Evolutionary conservation across 1,140 invertebrate genomes (phyloP), one percentile per base, ranked within the genome.

Genomic region (Chironomus tepperi): DNA sequence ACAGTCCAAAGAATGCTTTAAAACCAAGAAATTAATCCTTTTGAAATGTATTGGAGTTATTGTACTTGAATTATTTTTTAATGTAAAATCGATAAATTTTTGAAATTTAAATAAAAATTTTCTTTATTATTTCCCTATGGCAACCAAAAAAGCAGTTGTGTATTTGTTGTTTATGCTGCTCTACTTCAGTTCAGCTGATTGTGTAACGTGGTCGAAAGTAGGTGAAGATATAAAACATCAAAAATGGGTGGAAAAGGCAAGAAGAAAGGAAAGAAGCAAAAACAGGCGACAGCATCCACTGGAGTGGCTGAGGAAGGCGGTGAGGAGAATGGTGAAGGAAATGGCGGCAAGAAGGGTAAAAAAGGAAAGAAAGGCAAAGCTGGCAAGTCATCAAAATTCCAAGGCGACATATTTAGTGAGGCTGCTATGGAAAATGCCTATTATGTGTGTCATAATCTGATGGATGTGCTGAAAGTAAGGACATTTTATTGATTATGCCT

Each of bases 381-480:
- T 75, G 85, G 85, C 2, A 86, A 87, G 76, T 87, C 86, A 75
- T 80, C 84, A 10, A 83, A 84, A 79, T 89, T 87, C 76, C 87
- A 89, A 15, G 90, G 92, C 47, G 92, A 95, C 77, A 91, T 94
- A 76, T 90, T 94, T 75, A 93, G 90, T 74, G 91, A 93, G 77
- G 88, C 90, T n/a, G 91, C 91, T 0, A 93, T 95, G 90, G 89
- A 93, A 77, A 95, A 95, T 79, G 92, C 93, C 3, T 95, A 95
- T 80, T 92, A 91, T 78, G 92, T 90, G 1, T 95, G 93, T 78
- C 93, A 95, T 77, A 95, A 94, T 82, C 89, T 95, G 0, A 93
- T 93, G 83, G 93, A 94, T 80, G 81, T 92, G 3, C 77, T 90
- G 2, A 18, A 64, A 18, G 19, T 74, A 34, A 21, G 42, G 57